These are phyloP conservation scores for Microcebus lehilahytsara DNA, from an alignment of 2,113 vertebrate species.

Conservation along the genomic window DNA sequence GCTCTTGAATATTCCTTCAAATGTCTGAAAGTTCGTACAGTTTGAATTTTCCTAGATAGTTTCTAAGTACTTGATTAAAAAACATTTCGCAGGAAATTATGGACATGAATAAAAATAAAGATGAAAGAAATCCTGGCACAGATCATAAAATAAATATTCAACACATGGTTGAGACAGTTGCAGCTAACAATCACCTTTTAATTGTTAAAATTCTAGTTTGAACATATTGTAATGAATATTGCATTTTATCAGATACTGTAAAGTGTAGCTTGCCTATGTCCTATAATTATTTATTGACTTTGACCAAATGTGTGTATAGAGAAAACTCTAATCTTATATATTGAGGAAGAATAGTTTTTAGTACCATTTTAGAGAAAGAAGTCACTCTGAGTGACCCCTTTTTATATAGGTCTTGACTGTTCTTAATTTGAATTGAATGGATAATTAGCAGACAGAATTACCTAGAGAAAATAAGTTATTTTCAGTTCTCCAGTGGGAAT, in stretches of 20 bases:
- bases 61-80: conserved; percentile 2
- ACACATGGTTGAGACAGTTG: neutral
- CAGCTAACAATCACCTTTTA: neutral
- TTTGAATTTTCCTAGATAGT: neutral
- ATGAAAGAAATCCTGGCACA: neutral
- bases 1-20: neutral
- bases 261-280: neutral
- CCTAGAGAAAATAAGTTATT: conserved; percentile 73
- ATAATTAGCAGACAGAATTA: conserved; percentile 71
- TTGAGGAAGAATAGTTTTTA: conserved; percentile 22
- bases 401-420: conserved; percentile 63
- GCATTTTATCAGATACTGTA: conserved; percentile 12
- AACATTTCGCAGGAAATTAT: neutral
- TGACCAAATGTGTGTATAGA: neutral
- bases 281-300: conserved; percentile 18
- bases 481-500: conserved; percentile 58
- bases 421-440: conserved; percentile 74
- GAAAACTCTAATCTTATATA: neutral
- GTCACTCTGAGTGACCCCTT: conserved; percentile 57
- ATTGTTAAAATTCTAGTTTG: conserved; percentile 11
- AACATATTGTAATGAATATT: neutral
- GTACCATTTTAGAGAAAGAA: conserved; percentile 56
- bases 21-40: neutral
- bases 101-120: neutral
- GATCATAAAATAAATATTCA: conserved; percentile 11